Percentiles rank a stretch among this genome's conserved stretches.
Evolutionary conservation across 2,797 vertebrate genomes (phyloP).

Genomic region (Phrynocephalus guinanensis): DNA sequence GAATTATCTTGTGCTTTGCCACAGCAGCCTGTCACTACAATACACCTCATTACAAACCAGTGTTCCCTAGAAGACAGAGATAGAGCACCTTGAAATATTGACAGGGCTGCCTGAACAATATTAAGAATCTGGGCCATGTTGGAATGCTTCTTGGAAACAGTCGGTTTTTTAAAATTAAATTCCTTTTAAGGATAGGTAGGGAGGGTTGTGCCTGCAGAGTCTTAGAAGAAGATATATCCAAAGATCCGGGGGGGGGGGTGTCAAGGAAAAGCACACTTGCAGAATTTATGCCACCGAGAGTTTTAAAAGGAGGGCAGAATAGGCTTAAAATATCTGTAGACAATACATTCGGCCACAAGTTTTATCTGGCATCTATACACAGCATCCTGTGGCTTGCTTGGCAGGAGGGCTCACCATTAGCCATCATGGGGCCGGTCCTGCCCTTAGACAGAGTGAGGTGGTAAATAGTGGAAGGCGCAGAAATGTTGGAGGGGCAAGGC

Average conservation of each 20-base stretch:
- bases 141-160: not conserved
- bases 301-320: not conserved
- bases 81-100: not conserved
- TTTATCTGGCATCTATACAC: not conserved
- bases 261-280: not conserved
- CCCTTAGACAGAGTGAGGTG: not conserved
- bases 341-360: not conserved
- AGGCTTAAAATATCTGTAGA: not conserved
- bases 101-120: not conserved
- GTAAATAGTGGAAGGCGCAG: not conserved
- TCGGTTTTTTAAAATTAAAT: not conserved
- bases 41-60: not conserved
- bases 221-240: not conserved
- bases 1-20: constrained; percentile 12
- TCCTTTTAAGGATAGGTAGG: not conserved
- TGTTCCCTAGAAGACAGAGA: constrained; percentile 23
- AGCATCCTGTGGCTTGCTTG: not conserved
- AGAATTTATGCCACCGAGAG: not conserved
- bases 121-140: not conserved
- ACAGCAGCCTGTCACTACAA: constrained; percentile 27
- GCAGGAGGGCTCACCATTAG: not conserved
- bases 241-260: not conserved
- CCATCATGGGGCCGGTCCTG: not conserved
- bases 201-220: not conserved
- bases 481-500: not conserved